A percentile compares a stretch with the other conserved stretches of the same genome.
These are phyloP conservation scores for Etia nguti DNA, from an alignment of 2,113 vertebrate species.

Conservation along the genomic window DNA sequence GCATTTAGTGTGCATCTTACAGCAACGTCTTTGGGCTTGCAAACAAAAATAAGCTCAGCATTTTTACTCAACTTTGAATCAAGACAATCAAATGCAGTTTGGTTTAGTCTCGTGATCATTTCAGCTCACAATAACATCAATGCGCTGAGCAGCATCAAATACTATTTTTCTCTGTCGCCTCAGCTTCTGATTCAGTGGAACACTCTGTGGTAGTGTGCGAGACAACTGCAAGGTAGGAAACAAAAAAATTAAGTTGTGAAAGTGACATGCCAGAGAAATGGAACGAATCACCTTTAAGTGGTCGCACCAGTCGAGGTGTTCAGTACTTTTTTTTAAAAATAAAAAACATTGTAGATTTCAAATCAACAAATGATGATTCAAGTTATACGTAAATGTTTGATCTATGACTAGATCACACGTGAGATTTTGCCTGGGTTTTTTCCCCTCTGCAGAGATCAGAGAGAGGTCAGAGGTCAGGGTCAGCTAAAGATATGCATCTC, in stretches of 20 bases:
- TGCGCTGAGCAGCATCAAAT: constrained; percentile 20
- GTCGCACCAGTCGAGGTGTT: neutral
- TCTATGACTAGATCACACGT: neutral
- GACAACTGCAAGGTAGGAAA: neutral
- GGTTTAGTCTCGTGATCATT: neutral
- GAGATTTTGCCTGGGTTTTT: neutral
- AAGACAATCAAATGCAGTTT: constrained; percentile 4
- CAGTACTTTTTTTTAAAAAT: neutral
- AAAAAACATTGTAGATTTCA: neutral
- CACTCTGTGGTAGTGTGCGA: constrained; percentile 2
- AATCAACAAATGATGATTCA: constrained; percentile 7
- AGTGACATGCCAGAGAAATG: constrained; percentile 16
- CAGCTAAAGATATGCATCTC: neutral
- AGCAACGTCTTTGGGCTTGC: constrained; percentile 60
- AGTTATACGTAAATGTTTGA: neutral
- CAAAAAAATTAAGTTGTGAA: neutral
- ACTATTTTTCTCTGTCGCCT: neutral
- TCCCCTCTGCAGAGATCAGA: neutral
- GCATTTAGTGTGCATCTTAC: constrained; percentile 43
- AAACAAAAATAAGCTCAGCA: constrained; percentile 18
- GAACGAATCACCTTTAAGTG: neutral
- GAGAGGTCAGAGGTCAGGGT: neutral
- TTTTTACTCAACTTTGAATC: neutral
- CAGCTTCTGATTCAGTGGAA: neutral
- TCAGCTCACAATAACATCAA: neutral